A percentile compares a stretch with the other conserved stretches of the same genome.
Evolutionary conservation across 1,140 invertebrate species (phyloP).

Genomic region (Drosophila triauraria): DNA sequence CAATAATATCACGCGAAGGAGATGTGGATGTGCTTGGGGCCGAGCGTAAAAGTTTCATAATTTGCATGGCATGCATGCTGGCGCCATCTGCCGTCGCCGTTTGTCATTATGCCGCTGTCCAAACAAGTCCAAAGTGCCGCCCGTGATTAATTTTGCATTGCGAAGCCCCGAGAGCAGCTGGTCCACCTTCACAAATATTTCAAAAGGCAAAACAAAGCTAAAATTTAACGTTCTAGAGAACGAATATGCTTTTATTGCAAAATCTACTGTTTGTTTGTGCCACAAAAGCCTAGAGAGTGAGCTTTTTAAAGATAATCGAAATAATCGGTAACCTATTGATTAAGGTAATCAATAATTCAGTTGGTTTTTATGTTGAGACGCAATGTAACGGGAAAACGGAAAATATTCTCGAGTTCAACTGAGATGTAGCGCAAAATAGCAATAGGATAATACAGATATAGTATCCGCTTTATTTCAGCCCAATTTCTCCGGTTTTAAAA

Average conservation of each 20-base stretch:
- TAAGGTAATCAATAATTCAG: too few relatives aligned
- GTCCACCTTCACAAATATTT: slow-evolving; percentile 14
- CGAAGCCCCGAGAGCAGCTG: slow-evolving; percentile 44
- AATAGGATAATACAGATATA: not conserved
- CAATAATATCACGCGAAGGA: slow-evolving; percentile 28
- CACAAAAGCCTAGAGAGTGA: not conserved
- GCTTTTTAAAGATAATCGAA: not conserved
- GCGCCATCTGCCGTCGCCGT: slow-evolving; percentile 65
- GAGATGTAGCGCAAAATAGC: not conserved
- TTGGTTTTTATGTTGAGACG: not conserved
- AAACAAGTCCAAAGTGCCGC: slow-evolving; percentile 63
- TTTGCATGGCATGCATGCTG: slow-evolving; percentile 75
- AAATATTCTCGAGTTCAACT: not conserved
- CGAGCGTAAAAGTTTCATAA: slow-evolving; percentile 66
- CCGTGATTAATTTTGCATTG: slow-evolving; percentile 72
- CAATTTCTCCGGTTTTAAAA: not conserved
- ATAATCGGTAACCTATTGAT: not conserved
- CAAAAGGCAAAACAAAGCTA: slow-evolving; percentile 44
- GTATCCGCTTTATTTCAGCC: not conserved
- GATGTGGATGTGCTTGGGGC: slow-evolving; percentile 20
- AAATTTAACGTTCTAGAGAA: slow-evolving; percentile 49
- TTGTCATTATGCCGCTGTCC: slow-evolving; percentile 67
- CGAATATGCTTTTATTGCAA: slow-evolving; percentile 8
- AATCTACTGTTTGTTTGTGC: slow-evolving; percentile 1
- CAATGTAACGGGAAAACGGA: not conserved